Percentiles rank a stretch among this genome's conserved stretches.
phyloP scores from a whole-genome alignment of 2,888 invertebrate species.

The Nebria salina region DNA sequence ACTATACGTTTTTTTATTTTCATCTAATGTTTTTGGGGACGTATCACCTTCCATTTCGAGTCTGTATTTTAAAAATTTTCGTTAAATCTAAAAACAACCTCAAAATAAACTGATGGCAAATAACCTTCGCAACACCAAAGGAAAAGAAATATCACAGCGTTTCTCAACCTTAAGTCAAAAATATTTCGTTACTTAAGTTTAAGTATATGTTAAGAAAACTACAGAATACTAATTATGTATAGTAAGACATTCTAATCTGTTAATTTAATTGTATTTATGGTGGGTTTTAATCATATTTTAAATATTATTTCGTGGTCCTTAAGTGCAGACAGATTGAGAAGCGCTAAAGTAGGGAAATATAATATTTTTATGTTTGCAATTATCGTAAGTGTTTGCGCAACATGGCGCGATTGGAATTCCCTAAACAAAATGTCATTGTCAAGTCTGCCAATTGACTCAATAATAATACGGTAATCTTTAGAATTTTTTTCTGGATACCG shows the following conservation, averaged over 20 bases:
- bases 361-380: not conserved
- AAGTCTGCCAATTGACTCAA: constrained; percentile 43
- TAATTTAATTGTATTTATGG: not conserved
- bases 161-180: not conserved
- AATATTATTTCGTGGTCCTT: not conserved
- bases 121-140: not conserved
- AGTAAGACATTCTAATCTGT: not conserved
- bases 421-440: constrained; percentile 30
- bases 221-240: not conserved
- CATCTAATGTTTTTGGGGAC: constrained; percentile 34
- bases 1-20: constrained; percentile 72
- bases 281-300: not conserved
- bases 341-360: not conserved
- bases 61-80: constrained; percentile 9
- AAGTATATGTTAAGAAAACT: not conserved
- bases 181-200: not conserved
- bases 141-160: not conserved
- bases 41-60: constrained; percentile 48
- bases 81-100: constrained; percentile 12
- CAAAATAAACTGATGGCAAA: constrained; percentile 16
- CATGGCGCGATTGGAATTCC: not conserved
- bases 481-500: constrained; percentile 23
- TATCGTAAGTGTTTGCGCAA: not conserved
- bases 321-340: not conserved
- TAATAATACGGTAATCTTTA: constrained; percentile 41